These are phyloP conservation scores for Sorex maritimensis DNA, from an alignment of 2,797 vertebrate genomes.

Conservation along the genomic window DNA sequence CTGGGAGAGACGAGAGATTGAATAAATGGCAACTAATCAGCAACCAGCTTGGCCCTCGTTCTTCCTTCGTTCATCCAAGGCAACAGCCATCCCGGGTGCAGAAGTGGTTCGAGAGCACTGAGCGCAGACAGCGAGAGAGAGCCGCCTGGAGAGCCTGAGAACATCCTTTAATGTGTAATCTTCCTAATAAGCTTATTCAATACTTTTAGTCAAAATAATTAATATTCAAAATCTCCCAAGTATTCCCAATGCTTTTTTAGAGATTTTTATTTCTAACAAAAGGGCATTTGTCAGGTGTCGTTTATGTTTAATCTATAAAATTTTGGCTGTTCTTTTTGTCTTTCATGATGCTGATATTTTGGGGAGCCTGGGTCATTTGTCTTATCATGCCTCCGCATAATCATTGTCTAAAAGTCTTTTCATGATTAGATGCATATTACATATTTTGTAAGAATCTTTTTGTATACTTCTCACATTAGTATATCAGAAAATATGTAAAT, in stretches of 20 bases:
- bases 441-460: constrained; percentile 43
- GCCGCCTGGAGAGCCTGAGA: no score
- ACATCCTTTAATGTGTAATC: not conserved
- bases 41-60: no score
- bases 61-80: no score
- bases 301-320: constrained; percentile 44
- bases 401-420: constrained; percentile 44
- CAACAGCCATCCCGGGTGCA: no score
- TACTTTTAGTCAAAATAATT: constrained; percentile 36
- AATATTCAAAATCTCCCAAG: not conserved
- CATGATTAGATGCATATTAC: constrained; percentile 9
- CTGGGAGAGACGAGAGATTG: no score
- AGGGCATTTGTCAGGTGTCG: not conserved
- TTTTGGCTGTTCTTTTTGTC: not conserved
- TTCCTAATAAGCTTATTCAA: not conserved
- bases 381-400: not conserved
- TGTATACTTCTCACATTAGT: not conserved
- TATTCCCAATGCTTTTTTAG: not conserved
- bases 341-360: constrained; percentile 12
- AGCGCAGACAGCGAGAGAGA: no score
- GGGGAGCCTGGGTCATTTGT: constrained; percentile 10
- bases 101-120: no score
- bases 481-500: not conserved
- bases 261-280: constrained; percentile 6
- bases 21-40: no score